These are phyloP conservation scores for Petrocephalus sullivani DNA, from an alignment of 2,797 vertebrate genomes.

Conservation along the genomic window DNA sequence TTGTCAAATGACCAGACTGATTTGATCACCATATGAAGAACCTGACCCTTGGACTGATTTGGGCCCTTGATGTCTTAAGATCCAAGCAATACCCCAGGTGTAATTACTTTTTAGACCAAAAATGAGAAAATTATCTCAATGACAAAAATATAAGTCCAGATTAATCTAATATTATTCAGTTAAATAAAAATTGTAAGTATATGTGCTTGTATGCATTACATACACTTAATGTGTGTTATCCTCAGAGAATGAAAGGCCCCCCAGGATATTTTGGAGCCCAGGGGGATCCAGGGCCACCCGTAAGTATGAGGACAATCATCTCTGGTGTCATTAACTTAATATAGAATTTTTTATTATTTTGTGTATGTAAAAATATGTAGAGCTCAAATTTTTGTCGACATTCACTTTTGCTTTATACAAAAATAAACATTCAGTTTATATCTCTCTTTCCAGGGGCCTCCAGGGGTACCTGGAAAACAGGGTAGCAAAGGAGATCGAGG, in stretches of 20 bases:
- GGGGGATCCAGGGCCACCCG: slow-evolving; percentile 57
- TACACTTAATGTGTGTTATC: slow-evolving; percentile 14
- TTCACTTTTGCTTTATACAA: not conserved
- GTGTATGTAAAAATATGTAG: not conserved
- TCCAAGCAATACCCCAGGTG: not conserved
- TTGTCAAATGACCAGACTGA: not conserved
- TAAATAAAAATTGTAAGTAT: not conserved
- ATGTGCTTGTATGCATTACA: not conserved
- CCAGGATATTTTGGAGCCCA: slow-evolving; percentile 50
- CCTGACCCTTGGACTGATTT: not conserved
- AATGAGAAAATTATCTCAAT: not conserved
- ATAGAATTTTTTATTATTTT: not conserved
- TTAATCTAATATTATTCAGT: not conserved
- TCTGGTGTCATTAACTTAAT: not conserved
- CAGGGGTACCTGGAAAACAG: slow-evolving; percentile 60
- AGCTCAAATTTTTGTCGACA: not conserved
- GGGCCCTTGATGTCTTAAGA: not conserved
- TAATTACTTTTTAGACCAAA: not conserved
- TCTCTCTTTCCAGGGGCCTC: slow-evolving; percentile 49
- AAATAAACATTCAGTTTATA: slow-evolving; percentile 3
- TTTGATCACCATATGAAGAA: not conserved
- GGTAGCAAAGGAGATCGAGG: slow-evolving; percentile 61
- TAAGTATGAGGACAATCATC: slow-evolving; percentile 39
- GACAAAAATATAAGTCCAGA: not conserved
- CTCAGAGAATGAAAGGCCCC: slow-evolving; percentile 57